Evolutionary conservation across 1,140 invertebrate genomes (phyloP).

Genomic region (Drosophila lacertosa): DNA sequence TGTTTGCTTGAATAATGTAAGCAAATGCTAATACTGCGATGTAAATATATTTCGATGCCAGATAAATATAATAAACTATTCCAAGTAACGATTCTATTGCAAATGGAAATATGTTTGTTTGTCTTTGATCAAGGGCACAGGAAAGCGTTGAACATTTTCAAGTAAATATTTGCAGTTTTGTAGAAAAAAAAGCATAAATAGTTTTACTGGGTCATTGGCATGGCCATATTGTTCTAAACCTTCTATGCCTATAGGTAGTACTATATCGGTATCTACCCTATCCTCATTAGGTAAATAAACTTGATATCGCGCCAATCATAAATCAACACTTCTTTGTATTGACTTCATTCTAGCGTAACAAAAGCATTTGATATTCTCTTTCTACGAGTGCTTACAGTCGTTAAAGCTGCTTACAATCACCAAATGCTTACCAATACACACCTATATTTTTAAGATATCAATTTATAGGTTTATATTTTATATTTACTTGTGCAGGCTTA

Average conservation of each 20-base stretch:
- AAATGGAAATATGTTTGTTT: constrained; percentile 9
- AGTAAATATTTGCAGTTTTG: constrained; percentile 13
- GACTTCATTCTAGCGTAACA: constrained; percentile 33
- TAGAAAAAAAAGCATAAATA: constrained; percentile 30
- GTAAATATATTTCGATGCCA: neutral
- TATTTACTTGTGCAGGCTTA: neutral
- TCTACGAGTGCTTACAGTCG: constrained; percentile 43
- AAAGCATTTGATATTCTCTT: constrained; percentile 36
- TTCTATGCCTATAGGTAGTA: too few relatives aligned
- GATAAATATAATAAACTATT: neutral
- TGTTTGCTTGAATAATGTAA: too few relatives aligned
- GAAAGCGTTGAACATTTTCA: constrained; percentile 47
- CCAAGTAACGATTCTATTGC: neutral
- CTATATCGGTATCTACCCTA: neutral
- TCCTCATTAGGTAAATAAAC: constrained; percentile 67
- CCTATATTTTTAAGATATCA: neutral
- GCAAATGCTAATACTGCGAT: neutral
- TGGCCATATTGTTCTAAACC: constrained; percentile 3
- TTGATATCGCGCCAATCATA: constrained; percentile 58
- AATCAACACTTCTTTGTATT: constrained; percentile 69
- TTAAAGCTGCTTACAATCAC: constrained; percentile 61
- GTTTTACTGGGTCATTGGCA: constrained; percentile 51
- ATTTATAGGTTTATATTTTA: neutral
- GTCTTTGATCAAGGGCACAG: constrained; percentile 38
- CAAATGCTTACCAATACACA: neutral